Conservation (phyloP, 2,113 vertebrate species). For the Cinclus mexicanus region DNA sequence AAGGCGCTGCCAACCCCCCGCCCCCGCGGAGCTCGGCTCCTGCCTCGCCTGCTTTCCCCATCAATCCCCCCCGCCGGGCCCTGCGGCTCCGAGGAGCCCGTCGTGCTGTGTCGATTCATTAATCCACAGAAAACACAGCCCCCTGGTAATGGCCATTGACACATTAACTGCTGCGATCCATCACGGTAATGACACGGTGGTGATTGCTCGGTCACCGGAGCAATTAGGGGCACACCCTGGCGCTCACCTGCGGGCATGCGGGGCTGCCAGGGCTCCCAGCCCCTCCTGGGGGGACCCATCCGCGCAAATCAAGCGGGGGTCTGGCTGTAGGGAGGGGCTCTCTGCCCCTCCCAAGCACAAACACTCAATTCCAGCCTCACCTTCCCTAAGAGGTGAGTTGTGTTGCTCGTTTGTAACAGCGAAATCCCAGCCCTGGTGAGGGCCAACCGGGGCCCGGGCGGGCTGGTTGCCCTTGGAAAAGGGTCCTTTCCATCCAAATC, state of each 20-base stretch:
- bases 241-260: neutral
- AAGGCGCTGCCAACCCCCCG: fast-evolving
- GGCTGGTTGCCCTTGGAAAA: neutral
- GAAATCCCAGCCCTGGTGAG: neutral
- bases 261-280: neutral
- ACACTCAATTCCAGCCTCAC: neutral
- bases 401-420: neutral
- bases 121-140: conserved; percentile 43
- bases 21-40: neutral
- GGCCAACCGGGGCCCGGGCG: fast-evolving
- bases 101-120: conserved; percentile 7
- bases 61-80: neutral
- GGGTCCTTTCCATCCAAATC: neutral
- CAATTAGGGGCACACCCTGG: neutral
- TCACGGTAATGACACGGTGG: conserved; percentile 4
- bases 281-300: neutral
- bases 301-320: fast-evolving
- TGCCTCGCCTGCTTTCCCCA: neutral
- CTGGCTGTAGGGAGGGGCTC: neutral
- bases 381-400: neutral
- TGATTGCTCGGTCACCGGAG: neutral
- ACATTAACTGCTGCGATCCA: conserved; percentile 47
- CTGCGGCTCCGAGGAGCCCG: neutral
- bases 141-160: conserved; percentile 57
- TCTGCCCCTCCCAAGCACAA: neutral